Base-by-base conservation (phyloP, 2,888 invertebrate species). In the Tachina fera region DNA sequence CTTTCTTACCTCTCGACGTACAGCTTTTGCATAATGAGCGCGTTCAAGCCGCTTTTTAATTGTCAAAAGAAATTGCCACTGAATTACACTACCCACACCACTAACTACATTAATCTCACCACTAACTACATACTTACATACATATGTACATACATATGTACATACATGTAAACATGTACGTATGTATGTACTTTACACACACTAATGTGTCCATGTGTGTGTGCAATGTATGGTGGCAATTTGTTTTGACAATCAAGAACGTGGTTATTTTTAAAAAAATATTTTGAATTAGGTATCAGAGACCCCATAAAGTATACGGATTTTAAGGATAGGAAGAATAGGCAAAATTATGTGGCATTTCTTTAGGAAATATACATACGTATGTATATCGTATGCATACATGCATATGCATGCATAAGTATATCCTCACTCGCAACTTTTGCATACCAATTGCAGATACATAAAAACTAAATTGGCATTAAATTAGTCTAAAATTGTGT, bases 281-380 rank as follows among this genome's bases (percentile, higher is more conserved):
- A 81, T 81, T 86, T 83, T 86, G 83, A 86, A 86, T 79, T 86
- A 86, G 86, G 86, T 86, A 83, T 86, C 86, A 86, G 86, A 86
- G 86, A 86, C 86, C 86, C 86, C 86, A 86, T 86, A 86, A 86
- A 86, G 86, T 84, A 87, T 87, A 81, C 82, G 84, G 83, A 82
- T 84, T 80, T 84, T 31, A 87, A 84, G 84, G 83, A 84, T 84
- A 72, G 80, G 86, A 86, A 83, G 80, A 83, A 77, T 79, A 86
- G 58, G 78, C 79, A 81, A 81, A 70, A 81, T 53, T 67, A 9
- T 14, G 60, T 56, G 9, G 31, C 51, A 10, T 22, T 67, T 39
- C 3, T 22, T 47, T 11, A 39, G n/a, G 47, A 45, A 8, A 31
- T 31, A 65, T 47, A 65, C 65, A 14, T n/a, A 65, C 3, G 39